phyloP scores from a whole-genome alignment of 1,140 invertebrate genomes.

The Zaprionus camerounensis region DNA sequence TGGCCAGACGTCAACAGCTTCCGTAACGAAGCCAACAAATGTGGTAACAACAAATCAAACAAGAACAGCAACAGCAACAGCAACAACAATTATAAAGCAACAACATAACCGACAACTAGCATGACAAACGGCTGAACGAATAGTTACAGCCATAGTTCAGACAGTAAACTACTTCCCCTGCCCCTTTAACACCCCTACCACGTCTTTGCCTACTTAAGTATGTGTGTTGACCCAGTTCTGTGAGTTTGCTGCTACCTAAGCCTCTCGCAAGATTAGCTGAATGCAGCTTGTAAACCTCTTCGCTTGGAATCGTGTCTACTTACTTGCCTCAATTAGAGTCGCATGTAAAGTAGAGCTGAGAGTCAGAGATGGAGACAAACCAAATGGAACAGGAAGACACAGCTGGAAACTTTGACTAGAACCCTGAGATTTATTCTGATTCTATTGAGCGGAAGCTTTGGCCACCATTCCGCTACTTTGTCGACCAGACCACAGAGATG shows the following conservation, averaged over 20 bases:
- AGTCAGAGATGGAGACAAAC: constrained; percentile 3
- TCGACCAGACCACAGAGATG: constrained; percentile 2
- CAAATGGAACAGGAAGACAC: constrained; percentile 18
- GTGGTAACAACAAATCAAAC: constrained; percentile 58
- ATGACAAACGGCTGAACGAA: constrained; percentile 11
- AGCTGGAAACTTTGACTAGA: neutral
- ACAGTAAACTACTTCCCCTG: constrained; percentile 1
- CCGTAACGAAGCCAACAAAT: constrained; percentile 45
- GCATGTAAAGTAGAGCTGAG: constrained; percentile 20
- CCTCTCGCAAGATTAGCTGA: constrained; percentile 14
- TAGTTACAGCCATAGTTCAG: constrained; percentile 14
- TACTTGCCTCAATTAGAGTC: constrained; percentile 2
- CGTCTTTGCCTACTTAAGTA: too few relatives aligned
- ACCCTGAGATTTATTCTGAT: constrained; percentile 2
- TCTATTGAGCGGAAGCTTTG: constrained; percentile 37
- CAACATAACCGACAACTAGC: constrained; percentile 39
- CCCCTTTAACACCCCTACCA: neutral
- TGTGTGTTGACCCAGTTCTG: constrained; percentile 41
- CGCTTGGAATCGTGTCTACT: constrained; percentile 6
- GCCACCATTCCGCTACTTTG: constrained; percentile 31
- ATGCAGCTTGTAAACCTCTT: neutral
- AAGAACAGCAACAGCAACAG: constrained; percentile 34
- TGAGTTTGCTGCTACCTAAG: constrained; percentile 31
- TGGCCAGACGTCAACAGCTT: constrained; percentile 46
- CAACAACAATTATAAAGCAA: constrained; percentile 37